phyloP scores from a whole-genome alignment of 2,888 invertebrate species.

The Dasypolia templi region DNA sequence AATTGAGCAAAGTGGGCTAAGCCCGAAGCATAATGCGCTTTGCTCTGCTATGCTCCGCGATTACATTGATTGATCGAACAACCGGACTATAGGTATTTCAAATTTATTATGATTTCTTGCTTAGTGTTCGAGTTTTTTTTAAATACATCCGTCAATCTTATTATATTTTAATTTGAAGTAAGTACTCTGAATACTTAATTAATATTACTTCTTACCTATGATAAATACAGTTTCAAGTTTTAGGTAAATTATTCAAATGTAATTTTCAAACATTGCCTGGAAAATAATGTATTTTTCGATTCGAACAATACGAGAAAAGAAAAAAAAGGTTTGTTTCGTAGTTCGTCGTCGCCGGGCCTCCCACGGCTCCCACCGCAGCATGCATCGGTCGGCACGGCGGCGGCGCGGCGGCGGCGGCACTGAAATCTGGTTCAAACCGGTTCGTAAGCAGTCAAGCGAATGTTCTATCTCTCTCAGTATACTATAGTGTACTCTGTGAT shows the following conservation, averaged over 20 bases:
- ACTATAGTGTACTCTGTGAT: no score
- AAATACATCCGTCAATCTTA: neutral
- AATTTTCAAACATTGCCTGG: slow-evolving; percentile 3
- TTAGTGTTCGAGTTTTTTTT: neutral
- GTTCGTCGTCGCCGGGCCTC: slow-evolving; percentile 4
- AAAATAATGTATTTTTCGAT: neutral
- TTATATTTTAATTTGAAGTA: neutral
- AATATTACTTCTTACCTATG: no score
- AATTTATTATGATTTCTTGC: slow-evolving; percentile 15
- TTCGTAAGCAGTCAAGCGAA: slow-evolving; percentile 48
- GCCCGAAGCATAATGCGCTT: slow-evolving; percentile 48
- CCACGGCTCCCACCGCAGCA: slow-evolving; percentile 12
- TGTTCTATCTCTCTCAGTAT: slow-evolving; percentile 44
- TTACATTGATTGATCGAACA: slow-evolving; percentile 35
- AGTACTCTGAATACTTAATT: neutral
- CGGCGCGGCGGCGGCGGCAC: no score
- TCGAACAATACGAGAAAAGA: slow-evolving; percentile 19
- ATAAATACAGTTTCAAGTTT: neutral
- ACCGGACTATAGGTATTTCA: neutral
- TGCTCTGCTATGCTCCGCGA: slow-evolving; percentile 35
- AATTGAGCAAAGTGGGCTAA: slow-evolving; percentile 52
- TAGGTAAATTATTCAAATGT: neutral
- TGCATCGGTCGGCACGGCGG: slow-evolving; percentile 15
- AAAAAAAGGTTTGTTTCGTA: slow-evolving; percentile 10
- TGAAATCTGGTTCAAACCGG: slow-evolving; percentile 46